These are phyloP conservation scores for Monopterus albus DNA, from an alignment of 2,113 vertebrate species.

Conservation along the genomic window DNA sequence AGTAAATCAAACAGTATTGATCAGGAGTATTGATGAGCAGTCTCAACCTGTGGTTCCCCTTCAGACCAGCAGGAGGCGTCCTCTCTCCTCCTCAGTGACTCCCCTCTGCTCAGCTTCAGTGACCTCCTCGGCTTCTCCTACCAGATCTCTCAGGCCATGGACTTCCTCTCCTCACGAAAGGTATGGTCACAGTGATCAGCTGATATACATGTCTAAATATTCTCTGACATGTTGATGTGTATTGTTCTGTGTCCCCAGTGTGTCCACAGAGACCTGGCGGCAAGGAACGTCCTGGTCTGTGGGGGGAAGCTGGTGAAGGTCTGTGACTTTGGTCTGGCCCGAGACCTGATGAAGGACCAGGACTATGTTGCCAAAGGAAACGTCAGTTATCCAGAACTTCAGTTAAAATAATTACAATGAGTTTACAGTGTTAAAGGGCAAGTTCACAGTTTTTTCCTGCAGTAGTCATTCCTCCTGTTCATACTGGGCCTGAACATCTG, in stretches of 20 bases:
- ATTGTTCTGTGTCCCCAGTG: constrained; percentile 73
- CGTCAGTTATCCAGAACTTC: constrained; percentile 74
- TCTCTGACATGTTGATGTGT: background rate
- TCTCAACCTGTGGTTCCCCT: constrained; percentile 2
- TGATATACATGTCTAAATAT: too few relatives aligned
- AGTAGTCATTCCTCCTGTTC: too few relatives aligned
- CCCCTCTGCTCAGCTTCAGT: constrained; percentile 83
- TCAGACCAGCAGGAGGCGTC: constrained; percentile 84
- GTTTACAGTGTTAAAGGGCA: too few relatives aligned
- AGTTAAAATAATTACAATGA: too few relatives aligned
- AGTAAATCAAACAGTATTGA: too few relatives aligned
- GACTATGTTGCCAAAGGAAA: constrained; percentile 91
- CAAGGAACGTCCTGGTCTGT: constrained; percentile 70
- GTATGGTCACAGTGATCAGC: constrained; percentile 68
- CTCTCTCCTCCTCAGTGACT: constrained; percentile 83
- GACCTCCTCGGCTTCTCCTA: constrained; percentile 92
- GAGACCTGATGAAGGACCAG: constrained; percentile 87
- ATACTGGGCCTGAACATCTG: too few relatives aligned
- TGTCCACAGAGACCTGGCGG: constrained; percentile 88
- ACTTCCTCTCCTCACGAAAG: constrained; percentile 92
- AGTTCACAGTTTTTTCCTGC: too few relatives aligned
- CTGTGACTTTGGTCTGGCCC: constrained; percentile 88
- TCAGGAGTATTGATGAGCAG: background rate
- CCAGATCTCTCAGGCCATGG: constrained; percentile 94
- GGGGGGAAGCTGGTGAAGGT: constrained; percentile 73